A percentile compares a stretch with the other conserved stretches of the same genome.
Evolutionary conservation across 2,888 invertebrate genomes (phyloP).

Genomic region (Archips crataeganus): DNA sequence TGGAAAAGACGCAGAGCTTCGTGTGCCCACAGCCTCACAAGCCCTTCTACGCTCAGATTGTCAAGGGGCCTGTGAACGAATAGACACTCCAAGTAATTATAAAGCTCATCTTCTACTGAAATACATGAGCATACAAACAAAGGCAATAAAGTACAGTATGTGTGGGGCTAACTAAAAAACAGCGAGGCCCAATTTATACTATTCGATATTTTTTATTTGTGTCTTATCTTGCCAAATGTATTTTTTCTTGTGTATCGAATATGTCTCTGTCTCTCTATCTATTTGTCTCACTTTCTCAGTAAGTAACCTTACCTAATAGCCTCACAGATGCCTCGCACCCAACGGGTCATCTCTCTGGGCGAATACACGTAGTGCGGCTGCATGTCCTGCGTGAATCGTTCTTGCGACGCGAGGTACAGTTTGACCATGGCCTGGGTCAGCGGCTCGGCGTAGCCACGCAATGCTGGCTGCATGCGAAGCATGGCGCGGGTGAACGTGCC

Average conservation of each 20-base stretch:
- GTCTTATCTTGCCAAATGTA: too few relatives aligned
- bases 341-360: conserved; percentile 99
- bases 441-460: conserved; percentile 97
- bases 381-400: conserved; percentile 99
- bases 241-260: too few relatives aligned
- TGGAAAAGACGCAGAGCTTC: conserved; percentile 99
- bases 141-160: too few relatives aligned
- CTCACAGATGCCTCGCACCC: conserved; percentile 99
- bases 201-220: too few relatives aligned
- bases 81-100: not conserved
- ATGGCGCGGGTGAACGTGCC: conserved; percentile 99
- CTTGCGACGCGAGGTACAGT: conserved; percentile 98
- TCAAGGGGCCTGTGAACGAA: conserved; percentile 92
- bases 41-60: conserved; percentile 95
- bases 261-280: too few relatives aligned
- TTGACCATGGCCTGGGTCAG: conserved; percentile 99
- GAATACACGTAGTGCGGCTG: conserved; percentile 99
- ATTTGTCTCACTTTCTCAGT: too few relatives aligned
- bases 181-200: too few relatives aligned
- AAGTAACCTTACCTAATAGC: conserved; percentile 89
- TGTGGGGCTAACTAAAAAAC: too few relatives aligned
- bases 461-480: conserved; percentile 96
- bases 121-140: too few relatives aligned
- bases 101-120: not conserved
- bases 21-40: conserved; percentile 99